A percentile compares a stretch with the other conserved stretches of the same genome.
Evolutionary conservation across 2,888 invertebrate species (phyloP).

Genomic region (Agrochola lychnidis): DNA sequence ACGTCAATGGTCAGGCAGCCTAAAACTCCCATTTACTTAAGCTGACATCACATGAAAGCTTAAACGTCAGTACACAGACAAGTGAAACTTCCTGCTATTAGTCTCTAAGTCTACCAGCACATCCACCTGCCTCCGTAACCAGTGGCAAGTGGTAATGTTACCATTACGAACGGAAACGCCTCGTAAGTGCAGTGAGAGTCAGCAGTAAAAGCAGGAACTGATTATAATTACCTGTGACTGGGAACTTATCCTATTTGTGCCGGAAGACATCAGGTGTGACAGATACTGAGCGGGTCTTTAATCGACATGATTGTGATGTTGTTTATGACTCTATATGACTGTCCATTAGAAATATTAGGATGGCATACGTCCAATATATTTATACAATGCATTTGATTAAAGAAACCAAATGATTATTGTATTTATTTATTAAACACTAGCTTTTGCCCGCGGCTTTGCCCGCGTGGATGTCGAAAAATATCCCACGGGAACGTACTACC

Average conservation of each 20-base stretch:
- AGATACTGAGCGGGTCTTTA: background rate
- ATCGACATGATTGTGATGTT: background rate
- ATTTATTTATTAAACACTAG: too few species aligned
- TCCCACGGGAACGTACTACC: too few species aligned
- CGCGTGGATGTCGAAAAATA: too few species aligned
- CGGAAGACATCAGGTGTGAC: constrained; percentile 31
- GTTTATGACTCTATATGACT: background rate
- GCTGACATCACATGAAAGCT: constrained; percentile 2
- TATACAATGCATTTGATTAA: background rate
- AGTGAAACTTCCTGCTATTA: constrained; percentile 51
- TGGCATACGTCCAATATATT: background rate
- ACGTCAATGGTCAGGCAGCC: too few species aligned
- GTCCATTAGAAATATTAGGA: background rate
- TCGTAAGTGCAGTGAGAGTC: constrained; percentile 35
- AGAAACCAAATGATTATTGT: background rate
- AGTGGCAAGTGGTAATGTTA: constrained; percentile 36
- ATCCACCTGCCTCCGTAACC: constrained; percentile 19
- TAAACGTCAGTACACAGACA: background rate
- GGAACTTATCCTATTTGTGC: constrained; percentile 24
- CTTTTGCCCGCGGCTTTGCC: too few species aligned
- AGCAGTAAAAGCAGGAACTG: constrained; percentile 35
- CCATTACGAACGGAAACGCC: constrained; percentile 45
- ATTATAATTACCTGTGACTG: constrained; percentile 37
- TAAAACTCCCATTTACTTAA: constrained; percentile 12
- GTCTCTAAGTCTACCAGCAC: constrained; percentile 11